Evolutionary conservation across 1,140 invertebrate genomes (phyloP), one percentile per base, ranked within the genome.

Genomic region (Drosophila tristis): DNA sequence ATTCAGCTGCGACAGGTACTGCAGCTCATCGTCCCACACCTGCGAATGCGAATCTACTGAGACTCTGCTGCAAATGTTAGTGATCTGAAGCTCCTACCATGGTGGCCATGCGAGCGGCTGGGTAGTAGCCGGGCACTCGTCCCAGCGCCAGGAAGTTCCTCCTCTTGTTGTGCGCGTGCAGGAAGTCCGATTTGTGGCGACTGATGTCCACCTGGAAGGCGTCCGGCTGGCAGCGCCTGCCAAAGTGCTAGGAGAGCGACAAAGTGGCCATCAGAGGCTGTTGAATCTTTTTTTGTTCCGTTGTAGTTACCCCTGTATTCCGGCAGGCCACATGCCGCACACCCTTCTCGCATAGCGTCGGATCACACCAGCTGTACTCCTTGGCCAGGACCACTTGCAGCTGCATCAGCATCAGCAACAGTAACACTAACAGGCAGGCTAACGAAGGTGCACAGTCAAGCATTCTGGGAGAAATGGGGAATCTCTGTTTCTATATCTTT

Each of bases 1-100:
- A 61, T 92, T 92, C 20, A 91, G 29, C 23, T 74, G 80, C 0
- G 91, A 89, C 42, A 92, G 67, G 56, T 91, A 91, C 43, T 92
- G 85, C 16, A 92, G 73, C 62, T 92, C 91, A 77, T 92, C 89
- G 44, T 92, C 86, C 91, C 91, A 92, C 4, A 90, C 71, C 91
- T 92, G 5, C 43, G 31, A 31, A 54, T 6, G 8, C 11, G 5
- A 8, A 9, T 35, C 15, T 56, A 4, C n/a, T n/a, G 16, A 20
- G n/a, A 13, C 16, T 39, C 23, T 35, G 9, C 31, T 11, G 9
- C 9, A 2, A 4, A 16, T 6, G 7, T 31, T 0, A 1, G 3
- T 0, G 51, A 42, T 20, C 20, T 20, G 20, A 2, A 2, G 35
- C 13, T 13, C 73, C 64, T 29, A 91, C 91, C 91, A 92, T 91